Percentiles rank a stretch among this genome's conserved stretches.
These are phyloP conservation scores for Pomatostomus ruficeps DNA, from an alignment of 2,113 vertebrate genomes.

Conservation along the genomic window DNA sequence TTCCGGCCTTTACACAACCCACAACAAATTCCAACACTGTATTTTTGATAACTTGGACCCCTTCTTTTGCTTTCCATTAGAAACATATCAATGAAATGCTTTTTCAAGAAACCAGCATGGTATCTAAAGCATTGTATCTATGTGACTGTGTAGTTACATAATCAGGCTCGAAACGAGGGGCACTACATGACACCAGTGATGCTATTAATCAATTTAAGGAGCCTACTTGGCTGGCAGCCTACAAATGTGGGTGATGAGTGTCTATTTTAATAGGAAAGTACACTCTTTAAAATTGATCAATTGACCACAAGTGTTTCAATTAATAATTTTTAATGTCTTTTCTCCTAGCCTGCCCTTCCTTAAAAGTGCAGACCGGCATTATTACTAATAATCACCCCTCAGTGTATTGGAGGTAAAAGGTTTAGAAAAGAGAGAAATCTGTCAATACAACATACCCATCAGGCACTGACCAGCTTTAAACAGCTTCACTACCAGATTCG, in stretches of 20 bases:
- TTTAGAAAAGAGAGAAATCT: not conserved
- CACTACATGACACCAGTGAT: not conserved
- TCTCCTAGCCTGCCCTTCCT: not conserved
- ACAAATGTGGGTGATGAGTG: not conserved
- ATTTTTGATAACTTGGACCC: not conserved
- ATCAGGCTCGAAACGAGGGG: not conserved
- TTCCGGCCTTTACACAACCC: not conserved
- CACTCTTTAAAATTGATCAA: slow-evolving; percentile 18
- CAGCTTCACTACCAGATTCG: not conserved
- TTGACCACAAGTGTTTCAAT: not conserved
- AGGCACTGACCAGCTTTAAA: not conserved
- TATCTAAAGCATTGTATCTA: not conserved
- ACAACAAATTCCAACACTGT: not conserved
- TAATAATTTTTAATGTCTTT: not conserved
- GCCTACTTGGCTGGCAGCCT: not conserved
- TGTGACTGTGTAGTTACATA: not conserved
- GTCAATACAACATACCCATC: not conserved
- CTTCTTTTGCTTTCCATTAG: not conserved
- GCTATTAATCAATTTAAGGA: not conserved
- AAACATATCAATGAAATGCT: not conserved
- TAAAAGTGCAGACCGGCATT: not conserved
- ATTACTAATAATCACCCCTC: not conserved
- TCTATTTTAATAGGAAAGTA: not conserved
- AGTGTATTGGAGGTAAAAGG: not conserved
- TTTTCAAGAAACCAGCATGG: not conserved